Base-by-base conservation (phyloP, 2,888 invertebrate species). In the Coleophora deauratella region DNA sequence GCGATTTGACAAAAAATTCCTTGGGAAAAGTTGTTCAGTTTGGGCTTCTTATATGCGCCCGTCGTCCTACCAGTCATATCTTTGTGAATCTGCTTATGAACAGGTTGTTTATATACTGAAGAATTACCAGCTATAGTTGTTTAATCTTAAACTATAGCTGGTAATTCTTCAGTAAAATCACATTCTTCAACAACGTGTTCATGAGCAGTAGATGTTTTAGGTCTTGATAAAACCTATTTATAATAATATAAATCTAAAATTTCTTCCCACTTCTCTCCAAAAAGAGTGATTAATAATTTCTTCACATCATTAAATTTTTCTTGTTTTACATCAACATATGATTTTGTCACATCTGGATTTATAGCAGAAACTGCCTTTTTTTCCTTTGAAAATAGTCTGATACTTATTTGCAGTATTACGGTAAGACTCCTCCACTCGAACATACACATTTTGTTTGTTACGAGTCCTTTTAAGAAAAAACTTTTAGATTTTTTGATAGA, bases 391-490 rank as follows among this genome's bases (percentile, higher is more conserved):
- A 37, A 50, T 47, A 32, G 36, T 43, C 27, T 45, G 43, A 37
- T 38, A 50, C 34, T 40, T 41, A 27, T 30, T 38, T 32, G 31
- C 32, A 11, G 28, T 30, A 27, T 44, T 45, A 27, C 43, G 38
- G 37, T 51, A 51, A 40, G 28, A 34, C 37, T 40, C 42, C 41
- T 50, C 50, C 12, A 43, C 51, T 13, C 42, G 41, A 30, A 51
- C 45, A 30, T 44, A 37, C 10, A 48, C 45, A 42, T 46, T 46
- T 39, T 34, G 37, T 27, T 42, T 47, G 33, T 38, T 34, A 39
- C 43, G 46, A 33, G 43, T 45, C 38, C 39, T 41, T 40, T 46
- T 45, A 27, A 50, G 14, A 40, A 48, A 43, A 45, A 47, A 47
- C 46, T 33, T 40, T 50, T 47, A 27, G 38, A 49, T 41, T 46